Evolutionary conservation across 2,113 vertebrate genomes (phyloP), one percentile per base, ranked within the genome.

Genomic region (Oryzias melastigma): DNA sequence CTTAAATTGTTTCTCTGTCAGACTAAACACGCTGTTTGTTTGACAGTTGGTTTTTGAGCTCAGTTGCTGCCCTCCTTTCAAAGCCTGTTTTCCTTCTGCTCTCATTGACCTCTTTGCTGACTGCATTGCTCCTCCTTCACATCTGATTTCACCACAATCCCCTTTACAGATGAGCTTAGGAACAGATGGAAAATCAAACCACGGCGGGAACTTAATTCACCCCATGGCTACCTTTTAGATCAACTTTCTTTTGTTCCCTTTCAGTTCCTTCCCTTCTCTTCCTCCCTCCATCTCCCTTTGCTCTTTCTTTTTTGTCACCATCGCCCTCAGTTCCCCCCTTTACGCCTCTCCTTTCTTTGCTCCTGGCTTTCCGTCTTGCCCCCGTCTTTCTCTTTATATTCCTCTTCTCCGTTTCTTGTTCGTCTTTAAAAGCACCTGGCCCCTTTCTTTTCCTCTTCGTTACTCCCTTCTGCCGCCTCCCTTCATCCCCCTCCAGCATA

Each of bases 391-490:
- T 52, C 14, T 18, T 62, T 57, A 44, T 61, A 29, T 42, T 58
- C 17, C 22, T 24, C 45, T 45, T 19, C 48, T 22, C 43, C 59
- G 50, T 43, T 70, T 59, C 43, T 69, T 47, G 58, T 47, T 65
- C 55, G 58, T 55, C 18, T 16, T 44, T 17, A 44, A 16, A 16
- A 44, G 14, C 43, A 46, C 44, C 16, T 46, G 15, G 44, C 44
- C 57, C 20, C 48, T 40, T 56, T 52, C 58, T 45, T 22, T 73
- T 41, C 65, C 47, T 45, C 55, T 25, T 48, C 44, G 54, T 73
- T 56, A 57, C 50, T 20, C 52, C 59, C 44, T 50, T 60, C 41
- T 19, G 2, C 55, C 35, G 10, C 40, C 68, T 27, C 75, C 58
- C 59, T 57, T 22, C 51, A 54, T 25, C 58, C 10, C 20, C 54